Conservation (phyloP, 2,113 vertebrate genomes). For the Aphelocoma coerulescens region DNA sequence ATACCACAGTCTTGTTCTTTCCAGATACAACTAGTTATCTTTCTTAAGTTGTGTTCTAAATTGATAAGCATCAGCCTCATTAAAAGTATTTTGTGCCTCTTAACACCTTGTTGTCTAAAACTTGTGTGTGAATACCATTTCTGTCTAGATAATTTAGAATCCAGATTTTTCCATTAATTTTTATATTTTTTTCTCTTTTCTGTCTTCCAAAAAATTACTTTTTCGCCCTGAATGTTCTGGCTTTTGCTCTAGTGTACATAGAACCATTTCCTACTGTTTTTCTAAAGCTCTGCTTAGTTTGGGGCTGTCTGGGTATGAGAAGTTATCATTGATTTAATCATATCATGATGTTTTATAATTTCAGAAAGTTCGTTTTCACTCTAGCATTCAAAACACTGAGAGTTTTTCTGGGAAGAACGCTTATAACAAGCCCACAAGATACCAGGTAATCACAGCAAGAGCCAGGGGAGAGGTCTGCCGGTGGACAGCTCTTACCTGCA, state of each 20-base stretch:
- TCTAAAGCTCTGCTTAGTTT: not conserved
- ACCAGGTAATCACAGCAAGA: conserved; percentile 79
- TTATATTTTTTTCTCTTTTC: not conserved
- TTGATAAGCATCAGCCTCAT: not conserved
- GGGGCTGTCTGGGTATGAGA: not conserved
- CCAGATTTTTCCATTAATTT: not conserved
- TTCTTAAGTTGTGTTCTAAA: not conserved
- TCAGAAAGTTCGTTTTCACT: conserved; percentile 85
- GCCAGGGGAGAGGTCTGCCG: not conserved
- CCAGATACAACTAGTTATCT: not conserved
- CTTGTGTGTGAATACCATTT: not conserved
- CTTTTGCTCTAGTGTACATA: not conserved
- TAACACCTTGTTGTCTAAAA: not conserved
- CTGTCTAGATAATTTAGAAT: not conserved
- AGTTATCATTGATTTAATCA: not conserved
- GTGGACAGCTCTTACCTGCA: not conserved
- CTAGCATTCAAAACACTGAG: conserved; percentile 79
- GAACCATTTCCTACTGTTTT: not conserved
- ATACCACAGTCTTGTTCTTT: not conserved
- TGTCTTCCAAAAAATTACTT: not conserved
- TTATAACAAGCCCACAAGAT: conserved; percentile 90
- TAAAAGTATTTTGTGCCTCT: not conserved
- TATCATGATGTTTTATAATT: conserved; percentile 20
- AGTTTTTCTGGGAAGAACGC: conserved; percentile 82
- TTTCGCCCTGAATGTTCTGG: not conserved